Evolutionary conservation across 2,888 invertebrate genomes (phyloP).

Genomic region (Metopia argyrocephala): DNA sequence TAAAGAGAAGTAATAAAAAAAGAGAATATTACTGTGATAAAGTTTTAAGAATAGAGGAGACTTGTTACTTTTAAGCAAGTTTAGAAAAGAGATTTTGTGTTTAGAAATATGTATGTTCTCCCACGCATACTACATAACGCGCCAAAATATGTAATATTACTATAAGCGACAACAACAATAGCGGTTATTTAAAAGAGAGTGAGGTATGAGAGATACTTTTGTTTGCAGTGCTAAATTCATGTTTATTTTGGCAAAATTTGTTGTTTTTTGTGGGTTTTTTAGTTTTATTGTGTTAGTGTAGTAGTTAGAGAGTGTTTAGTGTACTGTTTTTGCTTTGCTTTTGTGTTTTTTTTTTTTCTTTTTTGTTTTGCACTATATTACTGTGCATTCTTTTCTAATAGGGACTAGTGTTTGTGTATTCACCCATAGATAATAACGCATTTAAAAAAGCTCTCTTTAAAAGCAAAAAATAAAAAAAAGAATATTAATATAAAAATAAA

Average conservation of each 20-base stretch:
- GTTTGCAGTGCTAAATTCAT: not conserved
- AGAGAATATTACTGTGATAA: slow-evolving; percentile 15
- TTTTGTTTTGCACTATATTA: slow-evolving; percentile 54
- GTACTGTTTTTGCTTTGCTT: slow-evolving; percentile 7
- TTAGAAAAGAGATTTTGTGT: not conserved
- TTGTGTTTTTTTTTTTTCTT: slow-evolving; percentile 13
- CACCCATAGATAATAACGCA: slow-evolving; percentile 60
- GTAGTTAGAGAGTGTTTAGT: no score
- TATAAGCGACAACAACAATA: not conserved
- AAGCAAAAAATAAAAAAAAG: slow-evolving; percentile 3
- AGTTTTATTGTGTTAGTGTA: slow-evolving; percentile 7
- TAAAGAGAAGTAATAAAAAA: slow-evolving; percentile 36
- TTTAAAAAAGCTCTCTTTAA: slow-evolving; percentile 47
- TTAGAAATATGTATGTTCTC: slow-evolving; percentile 56
- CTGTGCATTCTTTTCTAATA: slow-evolving; percentile 55
- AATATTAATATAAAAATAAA: not conserved
- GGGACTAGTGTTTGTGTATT: slow-evolving; percentile 56
- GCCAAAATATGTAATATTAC: slow-evolving; percentile 47
- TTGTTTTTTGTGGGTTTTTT: slow-evolving; percentile 11
- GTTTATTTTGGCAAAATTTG: not conserved
- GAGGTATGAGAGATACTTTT: not conserved
- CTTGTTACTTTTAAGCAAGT: no score
- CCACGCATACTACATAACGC: slow-evolving; percentile 65
- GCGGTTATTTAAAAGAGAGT: not conserved
- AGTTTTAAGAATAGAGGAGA: no score